A percentile compares a stretch with the other conserved stretches of the same genome.
Conservation (phyloP, 2,113 vertebrate genomes). For the Hystrix cristata region DNA sequence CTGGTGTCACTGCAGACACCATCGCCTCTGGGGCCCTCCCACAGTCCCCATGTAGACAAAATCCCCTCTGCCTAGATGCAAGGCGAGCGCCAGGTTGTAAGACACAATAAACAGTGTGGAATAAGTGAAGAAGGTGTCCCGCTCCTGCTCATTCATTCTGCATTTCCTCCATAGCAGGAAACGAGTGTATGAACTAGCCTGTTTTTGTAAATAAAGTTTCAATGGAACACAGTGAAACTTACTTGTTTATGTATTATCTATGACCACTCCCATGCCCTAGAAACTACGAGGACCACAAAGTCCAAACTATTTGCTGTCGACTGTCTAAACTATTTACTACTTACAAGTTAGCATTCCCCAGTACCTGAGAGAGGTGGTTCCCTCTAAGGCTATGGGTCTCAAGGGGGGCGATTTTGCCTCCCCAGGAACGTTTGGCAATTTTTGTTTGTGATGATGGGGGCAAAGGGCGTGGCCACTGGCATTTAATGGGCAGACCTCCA, state of each 20-base stretch:
- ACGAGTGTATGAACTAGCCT: not conserved
- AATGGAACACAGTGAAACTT: not conserved
- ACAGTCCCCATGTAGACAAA: not conserved
- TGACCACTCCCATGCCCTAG: not conserved
- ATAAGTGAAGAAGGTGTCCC: not conserved
- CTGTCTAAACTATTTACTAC: not conserved
- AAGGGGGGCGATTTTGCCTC: not conserved
- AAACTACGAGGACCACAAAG: not conserved
- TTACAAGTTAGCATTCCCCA: not conserved
- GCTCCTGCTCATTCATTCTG: not conserved
- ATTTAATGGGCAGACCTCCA: not conserved
- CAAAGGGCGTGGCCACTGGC: not conserved
- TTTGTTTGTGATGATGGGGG: not conserved
- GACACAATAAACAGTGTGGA: not conserved
- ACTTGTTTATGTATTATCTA: not conserved
- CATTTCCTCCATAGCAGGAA: not conserved
- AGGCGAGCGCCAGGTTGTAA: not conserved
- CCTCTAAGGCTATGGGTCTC: not conserved
- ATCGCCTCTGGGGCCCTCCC: not conserved
- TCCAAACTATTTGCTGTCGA: not conserved
- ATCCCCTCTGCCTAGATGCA: not conserved
- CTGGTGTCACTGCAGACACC: not conserved
- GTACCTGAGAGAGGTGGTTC: not conserved
- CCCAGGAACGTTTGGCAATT: not conserved
- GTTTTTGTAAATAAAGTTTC: slow-evolving; percentile 12